Conservation (phyloP, 1,140 invertebrate species). For the Tetramorium simillimum region DNA sequence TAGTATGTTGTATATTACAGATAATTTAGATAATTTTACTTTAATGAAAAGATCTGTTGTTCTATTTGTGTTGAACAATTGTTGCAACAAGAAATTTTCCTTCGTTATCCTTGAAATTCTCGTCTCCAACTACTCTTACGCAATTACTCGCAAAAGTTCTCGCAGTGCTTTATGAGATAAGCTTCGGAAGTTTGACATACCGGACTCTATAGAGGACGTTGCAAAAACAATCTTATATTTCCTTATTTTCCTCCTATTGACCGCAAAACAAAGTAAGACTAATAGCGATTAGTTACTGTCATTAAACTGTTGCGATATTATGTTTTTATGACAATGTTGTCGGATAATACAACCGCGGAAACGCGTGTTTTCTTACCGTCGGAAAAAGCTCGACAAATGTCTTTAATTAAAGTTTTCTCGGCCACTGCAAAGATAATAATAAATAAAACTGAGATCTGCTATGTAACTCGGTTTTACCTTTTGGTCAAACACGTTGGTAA, state of each 20-base stretch:
- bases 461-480: not conserved
- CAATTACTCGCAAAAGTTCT: slow-evolving; percentile 4
- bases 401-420: slow-evolving; percentile 27
- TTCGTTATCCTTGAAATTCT: not conserved
- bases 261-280: not conserved
- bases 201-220: not conserved
- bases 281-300: not conserved
- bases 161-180: not conserved
- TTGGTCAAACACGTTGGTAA: not conserved
- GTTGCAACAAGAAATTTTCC: not conserved
- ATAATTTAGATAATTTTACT: not conserved
- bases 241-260: not conserved
- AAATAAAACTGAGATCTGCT: not conserved
- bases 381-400: slow-evolving; percentile 26
- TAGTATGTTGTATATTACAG: not conserved
- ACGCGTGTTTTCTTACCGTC: not conserved
- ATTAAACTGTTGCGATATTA: not conserved
- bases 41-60: not conserved
- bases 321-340: not conserved
- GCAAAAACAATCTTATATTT: slow-evolving; percentile 3
- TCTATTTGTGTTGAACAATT: not conserved
- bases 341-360: not conserved
- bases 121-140: not conserved
- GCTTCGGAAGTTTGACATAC: slow-evolving; percentile 21
- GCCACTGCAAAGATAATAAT: not conserved